A percentile compares a stretch with the other conserved stretches of the same genome.
phyloP scores from a whole-genome alignment of 2,113 vertebrate species.

The Galbula dea region DNA sequence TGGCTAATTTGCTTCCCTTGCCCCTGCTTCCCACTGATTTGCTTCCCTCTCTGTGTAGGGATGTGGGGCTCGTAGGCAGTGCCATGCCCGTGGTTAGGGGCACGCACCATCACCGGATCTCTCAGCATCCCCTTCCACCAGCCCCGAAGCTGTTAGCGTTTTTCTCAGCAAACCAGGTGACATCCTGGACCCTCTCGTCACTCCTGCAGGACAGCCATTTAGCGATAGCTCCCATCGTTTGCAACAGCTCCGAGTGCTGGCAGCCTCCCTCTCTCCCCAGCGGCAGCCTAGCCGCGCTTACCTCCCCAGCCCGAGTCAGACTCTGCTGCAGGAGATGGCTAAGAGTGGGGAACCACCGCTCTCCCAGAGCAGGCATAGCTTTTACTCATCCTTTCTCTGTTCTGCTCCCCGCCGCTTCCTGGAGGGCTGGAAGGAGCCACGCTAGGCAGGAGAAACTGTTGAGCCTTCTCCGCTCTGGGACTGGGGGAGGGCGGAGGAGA shows the following conservation, averaged over 20 bases:
- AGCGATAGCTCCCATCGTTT: neutral
- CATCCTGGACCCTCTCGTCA: neutral
- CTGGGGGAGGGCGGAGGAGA: neutral
- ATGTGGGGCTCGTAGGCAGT: neutral
- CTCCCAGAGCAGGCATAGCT: rapidly evolving
- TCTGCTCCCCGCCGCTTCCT: neutral
- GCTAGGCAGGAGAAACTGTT: neutral
- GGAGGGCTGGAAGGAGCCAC: neutral
- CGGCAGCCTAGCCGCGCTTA: neutral
- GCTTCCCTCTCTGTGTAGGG: neutral
- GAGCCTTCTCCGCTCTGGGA: neutral
- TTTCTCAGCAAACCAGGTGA: neutral
- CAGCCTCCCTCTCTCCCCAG: neutral
- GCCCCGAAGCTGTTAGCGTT: neutral
- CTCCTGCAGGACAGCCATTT: neutral
- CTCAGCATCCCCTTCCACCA: too few relatives aligned
- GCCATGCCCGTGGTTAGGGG: neutral
- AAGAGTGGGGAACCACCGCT: neutral
- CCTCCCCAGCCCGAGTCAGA: neutral
- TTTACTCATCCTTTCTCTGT: neutral
- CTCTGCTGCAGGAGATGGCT: neutral
- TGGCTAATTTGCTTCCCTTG: neutral
- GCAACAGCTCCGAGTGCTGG: neutral
- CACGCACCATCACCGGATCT: neutral
- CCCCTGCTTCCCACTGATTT: neutral